Percentiles rank a stretch among this genome's conserved stretches.
Evolutionary conservation across 2,797 vertebrate genomes (phyloP).

Genomic region (Tragelaphus eurycerus): DNA sequence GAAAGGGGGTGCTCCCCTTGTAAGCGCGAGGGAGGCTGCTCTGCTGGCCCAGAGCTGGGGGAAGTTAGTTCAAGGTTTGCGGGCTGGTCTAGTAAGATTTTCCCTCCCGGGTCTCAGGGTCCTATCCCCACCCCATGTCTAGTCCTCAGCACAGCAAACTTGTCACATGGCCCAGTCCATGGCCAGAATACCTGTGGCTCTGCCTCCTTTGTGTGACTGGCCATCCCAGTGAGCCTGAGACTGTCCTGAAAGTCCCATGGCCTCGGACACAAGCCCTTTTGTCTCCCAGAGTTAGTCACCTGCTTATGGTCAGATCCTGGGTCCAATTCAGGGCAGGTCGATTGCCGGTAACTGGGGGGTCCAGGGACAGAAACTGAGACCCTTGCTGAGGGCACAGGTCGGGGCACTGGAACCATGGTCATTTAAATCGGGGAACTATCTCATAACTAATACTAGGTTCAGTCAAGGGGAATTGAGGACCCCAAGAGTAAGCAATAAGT

Average conservation of each 20-base stretch:
- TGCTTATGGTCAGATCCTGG: neutral
- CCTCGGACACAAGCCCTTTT: neutral
- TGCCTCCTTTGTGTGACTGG: neutral
- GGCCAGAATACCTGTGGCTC: neutral
- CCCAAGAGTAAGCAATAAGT: neutral
- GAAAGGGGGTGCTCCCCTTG: neutral
- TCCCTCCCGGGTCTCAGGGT: neutral
- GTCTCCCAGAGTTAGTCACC: neutral
- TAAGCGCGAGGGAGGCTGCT: neutral
- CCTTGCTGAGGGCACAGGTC: neutral
- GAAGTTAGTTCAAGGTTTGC: neutral
- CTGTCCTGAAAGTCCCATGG: neutral
- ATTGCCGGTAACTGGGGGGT: fast-evolving
- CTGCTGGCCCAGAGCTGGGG: neutral
- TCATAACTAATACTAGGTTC: neutral
- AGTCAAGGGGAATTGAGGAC: neutral
- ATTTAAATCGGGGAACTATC: neutral
- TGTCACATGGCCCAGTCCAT: neutral
- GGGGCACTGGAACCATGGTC: neutral
- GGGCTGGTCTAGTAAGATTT: neutral
- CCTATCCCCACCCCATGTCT: neutral
- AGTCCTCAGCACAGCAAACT: neutral
- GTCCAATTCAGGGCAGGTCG: neutral
- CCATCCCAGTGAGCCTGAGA: neutral
- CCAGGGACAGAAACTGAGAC: neutral